Conservation (phyloP, 2,888 invertebrate species). For the Xanthostigma xanthostigma region DNA sequence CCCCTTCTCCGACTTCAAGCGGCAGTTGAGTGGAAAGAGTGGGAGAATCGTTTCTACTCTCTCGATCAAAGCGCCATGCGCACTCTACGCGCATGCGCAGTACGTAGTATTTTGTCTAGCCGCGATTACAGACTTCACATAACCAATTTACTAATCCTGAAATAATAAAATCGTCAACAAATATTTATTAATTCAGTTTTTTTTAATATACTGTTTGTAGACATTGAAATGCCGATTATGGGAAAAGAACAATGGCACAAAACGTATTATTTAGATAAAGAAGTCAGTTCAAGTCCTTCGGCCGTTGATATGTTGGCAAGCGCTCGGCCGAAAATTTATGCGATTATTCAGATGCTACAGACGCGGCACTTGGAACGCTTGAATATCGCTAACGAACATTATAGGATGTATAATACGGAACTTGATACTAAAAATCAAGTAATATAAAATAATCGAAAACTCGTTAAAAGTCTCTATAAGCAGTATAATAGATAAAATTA, state of each 20-base stretch:
- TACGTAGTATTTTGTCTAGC: too few relatives aligned
- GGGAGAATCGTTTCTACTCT: too few relatives aligned
- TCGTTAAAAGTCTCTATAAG: background rate
- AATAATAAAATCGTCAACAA: too few relatives aligned
- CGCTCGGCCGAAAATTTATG: conserved; percentile 31
- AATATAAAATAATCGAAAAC: conserved; percentile 1
- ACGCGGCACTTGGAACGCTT: conserved; percentile 21
- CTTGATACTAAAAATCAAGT: conserved; percentile 25
- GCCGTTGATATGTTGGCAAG: conserved; percentile 27
- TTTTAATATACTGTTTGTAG: conserved; percentile 14
- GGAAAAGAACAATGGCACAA: conserved; percentile 25
- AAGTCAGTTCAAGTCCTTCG: conserved; percentile 22
- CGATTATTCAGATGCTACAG: conserved; percentile 25
- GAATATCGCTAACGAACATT: conserved; percentile 24
- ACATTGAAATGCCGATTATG: conserved; percentile 27
- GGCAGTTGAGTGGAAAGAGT: too few relatives aligned
- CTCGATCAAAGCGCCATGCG: too few relatives aligned
- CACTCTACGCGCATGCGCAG: too few relatives aligned
- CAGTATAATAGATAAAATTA: too few relatives aligned
- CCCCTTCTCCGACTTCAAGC: too few relatives aligned
- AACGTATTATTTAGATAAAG: conserved; percentile 18
- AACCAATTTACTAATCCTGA: too few relatives aligned
- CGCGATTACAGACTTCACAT: too few relatives aligned
- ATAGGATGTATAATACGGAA: conserved; percentile 23
- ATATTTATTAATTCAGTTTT: background rate